Evolutionary conservation across 2,888 invertebrate species (phyloP).

Genomic region (Phalera bucephala): DNA sequence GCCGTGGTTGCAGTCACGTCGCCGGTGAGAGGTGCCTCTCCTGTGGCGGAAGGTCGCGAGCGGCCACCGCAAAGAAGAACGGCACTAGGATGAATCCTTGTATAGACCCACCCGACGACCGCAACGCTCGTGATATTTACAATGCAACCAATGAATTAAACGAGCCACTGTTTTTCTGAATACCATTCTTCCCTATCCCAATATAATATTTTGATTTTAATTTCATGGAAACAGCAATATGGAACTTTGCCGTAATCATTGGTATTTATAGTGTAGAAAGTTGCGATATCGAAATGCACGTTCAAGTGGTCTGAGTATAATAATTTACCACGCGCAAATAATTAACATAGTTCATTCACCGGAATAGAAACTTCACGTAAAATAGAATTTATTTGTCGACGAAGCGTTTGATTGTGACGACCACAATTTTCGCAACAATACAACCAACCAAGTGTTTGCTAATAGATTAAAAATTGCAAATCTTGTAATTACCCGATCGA

Average conservation of each 20-base stretch:
- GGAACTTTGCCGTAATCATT: conserved; percentile 35
- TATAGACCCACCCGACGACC: conserved; percentile 53
- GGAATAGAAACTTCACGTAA: conserved; percentile 44
- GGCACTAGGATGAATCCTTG: conserved; percentile 76
- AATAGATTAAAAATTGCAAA: conserved; percentile 46
- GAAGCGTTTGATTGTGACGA: conserved; percentile 32
- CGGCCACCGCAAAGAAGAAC: conserved; percentile 71
- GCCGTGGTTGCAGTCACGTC: conserved; percentile 81
- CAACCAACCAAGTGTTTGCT: conserved; percentile 28
- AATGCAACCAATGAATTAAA: conserved; percentile 32
- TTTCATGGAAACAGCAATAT: conserved; percentile 22
- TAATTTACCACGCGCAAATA: conserved; percentile 55
- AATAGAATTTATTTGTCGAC: conserved; percentile 36
- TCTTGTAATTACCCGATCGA: conserved; percentile 31
- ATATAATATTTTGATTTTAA: conserved; percentile 21
- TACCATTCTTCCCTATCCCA: conserved; percentile 32
- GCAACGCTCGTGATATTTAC: conserved; percentile 35
- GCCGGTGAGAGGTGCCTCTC: conserved; percentile 80
- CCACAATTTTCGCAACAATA: conserved; percentile 44
- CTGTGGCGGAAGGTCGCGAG: conserved; percentile 77
- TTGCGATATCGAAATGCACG: conserved; percentile 51
- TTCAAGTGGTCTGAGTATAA: conserved; percentile 57
- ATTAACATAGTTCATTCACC: conserved; percentile 68
- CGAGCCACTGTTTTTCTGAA: conserved; percentile 15
- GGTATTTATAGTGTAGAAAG: conserved; percentile 48